These are phyloP conservation scores for Acrossocheilus fasciatus DNA, from an alignment of 2,797 vertebrate species.

Conservation along the genomic window DNA sequence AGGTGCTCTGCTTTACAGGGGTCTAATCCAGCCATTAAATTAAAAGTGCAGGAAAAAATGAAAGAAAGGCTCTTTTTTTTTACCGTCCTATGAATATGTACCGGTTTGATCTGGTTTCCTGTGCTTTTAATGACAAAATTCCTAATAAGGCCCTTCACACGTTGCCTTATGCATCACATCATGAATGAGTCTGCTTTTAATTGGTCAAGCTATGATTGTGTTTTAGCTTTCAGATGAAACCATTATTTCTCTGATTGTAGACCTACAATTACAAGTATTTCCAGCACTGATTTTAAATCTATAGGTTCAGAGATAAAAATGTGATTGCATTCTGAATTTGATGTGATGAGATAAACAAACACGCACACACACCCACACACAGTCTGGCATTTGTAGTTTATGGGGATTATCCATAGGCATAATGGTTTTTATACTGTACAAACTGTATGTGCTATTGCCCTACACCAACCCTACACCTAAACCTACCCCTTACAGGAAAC, in stretches of 20 bases:
- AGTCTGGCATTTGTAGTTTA: too few species aligned
- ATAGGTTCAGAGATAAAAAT: not conserved
- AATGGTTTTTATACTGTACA: too few species aligned
- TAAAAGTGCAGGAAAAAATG: slow-evolving; percentile 53
- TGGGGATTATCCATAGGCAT: too few species aligned
- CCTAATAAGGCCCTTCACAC: slow-evolving; percentile 41
- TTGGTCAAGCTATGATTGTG: slow-evolving; percentile 14
- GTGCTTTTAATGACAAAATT: slow-evolving; percentile 53
- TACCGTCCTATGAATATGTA: slow-evolving; percentile 56
- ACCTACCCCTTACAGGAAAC: too few species aligned
- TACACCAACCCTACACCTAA: too few species aligned
- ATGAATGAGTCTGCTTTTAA: slow-evolving; percentile 1
- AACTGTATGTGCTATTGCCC: too few species aligned
- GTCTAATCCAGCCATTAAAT: slow-evolving; percentile 74
- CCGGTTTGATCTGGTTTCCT: slow-evolving; percentile 66
- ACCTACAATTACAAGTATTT: not conserved
- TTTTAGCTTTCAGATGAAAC: slow-evolving; percentile 10
- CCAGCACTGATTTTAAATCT: not conserved
- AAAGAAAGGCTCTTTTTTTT: slow-evolving; percentile 63
- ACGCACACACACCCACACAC: too few species aligned
- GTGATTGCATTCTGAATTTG: not conserved
- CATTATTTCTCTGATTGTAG: not conserved
- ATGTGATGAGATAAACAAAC: not conserved
- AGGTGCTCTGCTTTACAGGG: slow-evolving; percentile 72
- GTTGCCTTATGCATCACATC: slow-evolving; percentile 25